Base-by-base conservation (phyloP, 2,888 invertebrate species). In the Rhyacophila evoluta region DNA sequence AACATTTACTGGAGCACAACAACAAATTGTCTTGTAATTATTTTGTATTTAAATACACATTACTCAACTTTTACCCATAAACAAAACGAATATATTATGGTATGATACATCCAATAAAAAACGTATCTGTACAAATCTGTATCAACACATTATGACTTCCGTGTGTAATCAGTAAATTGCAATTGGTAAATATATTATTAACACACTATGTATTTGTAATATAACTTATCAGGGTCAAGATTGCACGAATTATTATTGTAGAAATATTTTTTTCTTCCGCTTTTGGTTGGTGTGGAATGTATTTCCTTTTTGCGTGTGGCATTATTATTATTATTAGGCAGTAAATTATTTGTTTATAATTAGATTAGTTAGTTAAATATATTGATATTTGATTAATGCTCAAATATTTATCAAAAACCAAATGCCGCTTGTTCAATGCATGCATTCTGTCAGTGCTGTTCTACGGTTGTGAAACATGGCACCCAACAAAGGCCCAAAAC, bases 1-100 rank as follows among this genome's bases (percentile, higher is more conserved):
- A 55, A 15, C 55, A 2, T 55, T 55, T 25, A 55, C 25, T 55
- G 55, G 55, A 55, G 55, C 55, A 19, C 10, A 19, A 55, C 15
- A 55, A 55, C 55, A 55, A 55, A 55, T 55, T 19, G 55, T 19
- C 10, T 55, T 19, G 19, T 55, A 55, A 55, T 55, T 55, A 55
- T 19, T 55, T 55, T 1, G 55, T 19, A 25, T 25, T 55, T 55
- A 55, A 55, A 55, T 55, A 25, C n/a, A 55, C 25, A 55, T 55
- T 55, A 55, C 55, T 55, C 25, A 55, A 55, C 19, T 8, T 55
- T 55, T 10, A 55, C 6, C 55, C 10, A 55, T 25, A 5, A 8
- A 55, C 15, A 55, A 15, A 55, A 55, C 55, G 19, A 55, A 55
- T 55, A 19, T 2, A 1, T 33, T n/a, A n/a, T n/a, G n/a, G n/a